Base-by-base conservation (phyloP, 2,113 vertebrate species). In the Taurulus bubalis region DNA sequence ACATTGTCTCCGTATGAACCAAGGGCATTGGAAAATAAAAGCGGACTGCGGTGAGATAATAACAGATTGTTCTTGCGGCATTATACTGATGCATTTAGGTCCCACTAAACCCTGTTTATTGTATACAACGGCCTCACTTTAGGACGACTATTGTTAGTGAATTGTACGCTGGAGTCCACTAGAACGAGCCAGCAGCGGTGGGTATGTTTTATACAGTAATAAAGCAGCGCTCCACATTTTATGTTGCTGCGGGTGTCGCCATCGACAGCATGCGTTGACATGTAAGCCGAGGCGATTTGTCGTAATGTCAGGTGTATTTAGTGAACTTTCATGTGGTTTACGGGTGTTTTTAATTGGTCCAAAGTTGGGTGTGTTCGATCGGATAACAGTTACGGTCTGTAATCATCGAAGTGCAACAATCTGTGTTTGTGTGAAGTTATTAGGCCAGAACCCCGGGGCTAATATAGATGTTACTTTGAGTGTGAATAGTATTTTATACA, bases 171-270 rank as follows among this genome's bases (percentile, higher is more conserved):
- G 69, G 85, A 84, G 77, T 79, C 78, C 78, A 32, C 80, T 72
- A 63, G 79, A 87, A 88, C 38, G 38, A 79, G 78, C 71, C 82
- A 63, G 82, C 77, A 72, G 79, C 73, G 85, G 75, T 72, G 82
- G 85, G 83, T 18, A 42, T 65, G 55, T 85, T 82, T 82, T 81
- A 85, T 76, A 58, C 69, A 74, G 82, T 82, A 91, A 93, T 93
- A 94, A 94, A 94, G 88, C 94, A 93, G 92, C 40, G 92, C 93
- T 94, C 93, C 92, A 93, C 93, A 92, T 94, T 94, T 90, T 71
- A 87, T 91, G 90, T 82, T 83, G 51, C 56, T 58, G 77, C 75
- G 70, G 62, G 71, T 85, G 76, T 83, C 65, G 56, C 70, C 32
- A 66, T 55, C 56, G 79, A 38, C 69, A 74, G 71, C 76, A 56